A percentile compares a stretch with the other conserved stretches of the same genome.
Evolutionary conservation across 2,888 invertebrate species (phyloP).

Genomic region (Anaspis maculata): DNA sequence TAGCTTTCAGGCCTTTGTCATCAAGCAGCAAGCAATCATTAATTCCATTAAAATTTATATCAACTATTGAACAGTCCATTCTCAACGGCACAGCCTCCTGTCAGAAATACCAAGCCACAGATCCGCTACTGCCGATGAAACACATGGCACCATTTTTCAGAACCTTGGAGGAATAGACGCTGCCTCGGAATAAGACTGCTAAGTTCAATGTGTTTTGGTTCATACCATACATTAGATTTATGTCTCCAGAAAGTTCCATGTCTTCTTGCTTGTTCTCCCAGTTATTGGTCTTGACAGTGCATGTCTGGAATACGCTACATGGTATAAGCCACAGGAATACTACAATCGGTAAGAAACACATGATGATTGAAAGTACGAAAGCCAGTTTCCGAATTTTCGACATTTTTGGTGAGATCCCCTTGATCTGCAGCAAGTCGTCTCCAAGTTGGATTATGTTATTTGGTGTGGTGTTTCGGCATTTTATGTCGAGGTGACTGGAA

Average conservation of each 20-base stretch:
- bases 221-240: slow-evolving; percentile 59
- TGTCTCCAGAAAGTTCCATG: slow-evolving; percentile 60
- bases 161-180: slow-evolving; percentile 51
- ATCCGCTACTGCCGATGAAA: slow-evolving; percentile 60
- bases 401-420: slow-evolving; percentile 43
- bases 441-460: slow-evolving; percentile 23
- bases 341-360: slow-evolving; percentile 62
- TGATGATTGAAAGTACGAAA: slow-evolving; percentile 60
- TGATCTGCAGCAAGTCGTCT: slow-evolving; percentile 24
- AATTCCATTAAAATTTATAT: slow-evolving; percentile 62
- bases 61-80: slow-evolving; percentile 65
- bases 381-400: slow-evolving; percentile 58
- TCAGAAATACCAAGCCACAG: slow-evolving; percentile 65
- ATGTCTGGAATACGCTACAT: slow-evolving; percentile 62
- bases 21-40: slow-evolving; percentile 70
- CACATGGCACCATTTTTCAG: slow-evolving; percentile 43
- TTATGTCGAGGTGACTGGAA: slow-evolving; percentile 10
- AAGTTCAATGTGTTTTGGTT: slow-evolving; percentile 59
- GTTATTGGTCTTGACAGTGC: slow-evolving; percentile 53
- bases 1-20: slow-evolving; percentile 55
- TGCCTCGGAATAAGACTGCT: slow-evolving; percentile 65
- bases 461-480: slow-evolving; percentile 12
- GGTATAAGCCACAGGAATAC: slow-evolving; percentile 70
- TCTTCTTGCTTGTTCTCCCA: slow-evolving; percentile 62
- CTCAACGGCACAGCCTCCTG: slow-evolving; percentile 60